These are phyloP conservation scores for Zelleria hepariella DNA, from an alignment of 2,888 invertebrate genomes.

Conservation along the genomic window DNA sequence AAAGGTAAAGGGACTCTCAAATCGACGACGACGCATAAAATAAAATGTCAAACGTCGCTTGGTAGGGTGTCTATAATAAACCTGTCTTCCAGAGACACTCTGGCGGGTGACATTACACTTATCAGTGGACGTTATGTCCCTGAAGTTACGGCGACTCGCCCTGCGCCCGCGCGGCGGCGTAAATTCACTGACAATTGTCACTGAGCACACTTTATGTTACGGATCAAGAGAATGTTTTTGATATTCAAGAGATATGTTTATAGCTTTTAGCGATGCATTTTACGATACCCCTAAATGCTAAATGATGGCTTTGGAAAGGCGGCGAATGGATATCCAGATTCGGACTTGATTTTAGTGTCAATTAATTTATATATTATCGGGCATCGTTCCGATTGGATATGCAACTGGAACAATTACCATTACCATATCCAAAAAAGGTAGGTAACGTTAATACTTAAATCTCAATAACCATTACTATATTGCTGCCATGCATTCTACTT, in stretches of 20 bases:
- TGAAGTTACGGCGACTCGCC: conserved; percentile 63
- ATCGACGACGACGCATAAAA: not conserved
- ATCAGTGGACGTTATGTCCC: conserved; percentile 65
- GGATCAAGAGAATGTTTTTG: conserved; percentile 68
- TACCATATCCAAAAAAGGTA: not conserved
- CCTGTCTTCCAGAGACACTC: conserved; percentile 54
- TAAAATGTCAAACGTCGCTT: conserved; percentile 4
- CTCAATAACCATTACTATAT: too few species aligned
- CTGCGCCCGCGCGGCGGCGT: conserved; percentile 40
- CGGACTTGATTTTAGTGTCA: not conserved
- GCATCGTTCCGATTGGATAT: not conserved
- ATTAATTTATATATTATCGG: not conserved
- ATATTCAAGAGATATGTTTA: conserved; percentile 63
- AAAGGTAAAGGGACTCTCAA: not conserved
- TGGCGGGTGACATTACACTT: conserved; percentile 59
- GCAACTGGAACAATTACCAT: not conserved
- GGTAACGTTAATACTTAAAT: too few species aligned
- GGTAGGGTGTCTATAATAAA: conserved; percentile 67
- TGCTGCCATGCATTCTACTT: too few species aligned
- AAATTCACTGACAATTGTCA: conserved; percentile 62
- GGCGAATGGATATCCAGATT: not conserved
- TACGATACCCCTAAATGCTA: not conserved
- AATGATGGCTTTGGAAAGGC: not conserved
- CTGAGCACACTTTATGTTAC: conserved; percentile 60
- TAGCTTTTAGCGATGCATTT: conserved; percentile 12